phyloP scores from a whole-genome alignment of 2,113 vertebrate genomes.

The Prionailurus viverrinus region DNA sequence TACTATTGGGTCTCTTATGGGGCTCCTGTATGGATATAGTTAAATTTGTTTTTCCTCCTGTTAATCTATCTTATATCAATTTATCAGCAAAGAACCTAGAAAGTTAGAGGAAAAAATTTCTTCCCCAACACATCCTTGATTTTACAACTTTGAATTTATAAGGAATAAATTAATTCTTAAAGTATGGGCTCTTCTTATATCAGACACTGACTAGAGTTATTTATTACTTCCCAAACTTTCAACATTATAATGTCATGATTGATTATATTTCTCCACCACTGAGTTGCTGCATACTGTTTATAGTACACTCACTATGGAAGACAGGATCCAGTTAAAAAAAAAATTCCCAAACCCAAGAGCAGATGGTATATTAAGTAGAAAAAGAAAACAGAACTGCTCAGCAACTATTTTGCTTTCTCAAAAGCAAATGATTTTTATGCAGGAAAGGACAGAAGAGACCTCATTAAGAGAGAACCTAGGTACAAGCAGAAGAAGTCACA shows the following conservation, averaged over 20 bases:
- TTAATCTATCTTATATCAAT: neutral
- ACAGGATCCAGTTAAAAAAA: neutral
- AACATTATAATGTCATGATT: neutral
- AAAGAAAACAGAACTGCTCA: conserved; percentile 60
- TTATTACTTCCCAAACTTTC: neutral
- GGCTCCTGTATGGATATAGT: neutral
- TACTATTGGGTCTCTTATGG: neutral
- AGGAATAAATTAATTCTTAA: conserved; percentile 11
- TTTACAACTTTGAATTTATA: neutral
- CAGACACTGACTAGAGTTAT: neutral
- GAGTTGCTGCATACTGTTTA: neutral
- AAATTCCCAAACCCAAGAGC: conserved; percentile 16
- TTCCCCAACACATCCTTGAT: neutral
- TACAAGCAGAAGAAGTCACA: neutral
- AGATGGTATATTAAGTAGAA: conserved; percentile 64
- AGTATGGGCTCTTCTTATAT: neutral
- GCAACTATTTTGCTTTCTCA: conserved; percentile 54
- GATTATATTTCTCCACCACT: neutral
- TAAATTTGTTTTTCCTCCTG: neutral
- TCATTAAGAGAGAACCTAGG: neutral
- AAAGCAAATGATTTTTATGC: conserved; percentile 53
- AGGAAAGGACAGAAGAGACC: neutral
- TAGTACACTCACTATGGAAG: neutral
- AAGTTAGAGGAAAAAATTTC: neutral
- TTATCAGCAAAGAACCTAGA: neutral